Evolutionary conservation across 2,888 invertebrate species (phyloP).

Genomic region (Griposia aprilina): DNA sequence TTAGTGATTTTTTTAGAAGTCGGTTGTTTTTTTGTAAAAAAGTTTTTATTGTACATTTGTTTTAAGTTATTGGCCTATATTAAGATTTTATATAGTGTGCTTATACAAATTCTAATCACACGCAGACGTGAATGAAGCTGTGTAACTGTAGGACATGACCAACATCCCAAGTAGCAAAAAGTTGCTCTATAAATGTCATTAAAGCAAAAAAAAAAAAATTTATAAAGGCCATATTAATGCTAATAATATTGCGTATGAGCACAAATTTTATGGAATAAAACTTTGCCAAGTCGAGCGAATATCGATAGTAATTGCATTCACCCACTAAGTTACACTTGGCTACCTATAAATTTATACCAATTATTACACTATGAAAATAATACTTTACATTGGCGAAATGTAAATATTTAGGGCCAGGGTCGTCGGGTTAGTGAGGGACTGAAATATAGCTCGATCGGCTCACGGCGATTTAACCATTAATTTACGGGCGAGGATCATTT

Average conservation of each 20-base stretch:
- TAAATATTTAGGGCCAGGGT: conserved; percentile 68
- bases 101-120: too few species aligned
- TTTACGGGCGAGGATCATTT: conserved; percentile 59
- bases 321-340: neutral
- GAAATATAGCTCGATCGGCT: conserved; percentile 69
- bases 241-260: too few species aligned
- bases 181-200: too few species aligned
- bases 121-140: neutral
- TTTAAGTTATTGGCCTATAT: neutral
- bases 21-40: too few species aligned
- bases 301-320: too few species aligned
- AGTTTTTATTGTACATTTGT: neutral
- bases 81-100: neutral
- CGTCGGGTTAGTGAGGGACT: conserved; percentile 73
- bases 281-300: too few species aligned
- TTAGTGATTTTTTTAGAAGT: too few species aligned
- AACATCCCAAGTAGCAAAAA: too few species aligned
- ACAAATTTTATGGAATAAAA: too few species aligned
- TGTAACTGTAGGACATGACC: too few species aligned
- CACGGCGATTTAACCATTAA: conserved; percentile 74
- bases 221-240: too few species aligned
- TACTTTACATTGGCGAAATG: conserved; percentile 51
- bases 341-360: neutral
- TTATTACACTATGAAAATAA: conserved; percentile 29
- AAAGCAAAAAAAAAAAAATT: too few species aligned